A percentile compares a stretch with the other conserved stretches of the same genome.
Evolutionary conservation across 2,888 invertebrate genomes (phyloP).

Genomic region (Scotopteryx bipunctaria): DNA sequence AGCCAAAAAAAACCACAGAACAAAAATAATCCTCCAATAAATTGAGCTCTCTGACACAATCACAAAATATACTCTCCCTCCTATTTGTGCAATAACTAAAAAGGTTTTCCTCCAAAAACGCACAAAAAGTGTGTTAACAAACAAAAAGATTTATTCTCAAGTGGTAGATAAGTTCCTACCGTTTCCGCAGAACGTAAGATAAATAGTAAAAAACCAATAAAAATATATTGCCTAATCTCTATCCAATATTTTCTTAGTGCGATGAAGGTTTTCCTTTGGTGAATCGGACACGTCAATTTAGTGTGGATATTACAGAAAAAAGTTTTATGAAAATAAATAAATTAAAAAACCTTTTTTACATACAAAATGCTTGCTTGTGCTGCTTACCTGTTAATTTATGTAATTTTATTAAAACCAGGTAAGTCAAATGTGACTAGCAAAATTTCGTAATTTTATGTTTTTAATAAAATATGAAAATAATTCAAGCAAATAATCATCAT

Average conservation of each 20-base stretch:
- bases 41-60: conserved; percentile 64
- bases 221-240: conserved; percentile 82
- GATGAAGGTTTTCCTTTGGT: conserved; percentile 72
- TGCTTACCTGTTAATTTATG: too few species aligned
- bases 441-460: too few species aligned
- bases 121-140: conserved; percentile 77
- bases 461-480: too few species aligned
- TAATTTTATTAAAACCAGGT: too few species aligned
- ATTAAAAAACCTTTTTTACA: too few species aligned
- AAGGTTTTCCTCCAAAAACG: conserved; percentile 43
- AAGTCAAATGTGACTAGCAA: too few species aligned
- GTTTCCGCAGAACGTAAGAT: conserved; percentile 65
- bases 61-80: conserved; percentile 51
- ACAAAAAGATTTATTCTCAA: conserved; percentile 78
- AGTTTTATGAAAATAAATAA: too few species aligned
- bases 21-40: conserved; percentile 59
- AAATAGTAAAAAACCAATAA: conserved; percentile 80
- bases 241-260: conserved; percentile 81
- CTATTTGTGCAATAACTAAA: conserved; percentile 62
- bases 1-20: conserved; percentile 42
- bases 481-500: too few species aligned
- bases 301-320: conserved; percentile 50
- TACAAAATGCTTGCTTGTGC: too few species aligned
- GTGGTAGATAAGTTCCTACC: conserved; percentile 67
- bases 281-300: conserved; percentile 29